These are phyloP conservation scores for Channa argus DNA, from an alignment of 2,113 vertebrate species.

Conservation along the genomic window DNA sequence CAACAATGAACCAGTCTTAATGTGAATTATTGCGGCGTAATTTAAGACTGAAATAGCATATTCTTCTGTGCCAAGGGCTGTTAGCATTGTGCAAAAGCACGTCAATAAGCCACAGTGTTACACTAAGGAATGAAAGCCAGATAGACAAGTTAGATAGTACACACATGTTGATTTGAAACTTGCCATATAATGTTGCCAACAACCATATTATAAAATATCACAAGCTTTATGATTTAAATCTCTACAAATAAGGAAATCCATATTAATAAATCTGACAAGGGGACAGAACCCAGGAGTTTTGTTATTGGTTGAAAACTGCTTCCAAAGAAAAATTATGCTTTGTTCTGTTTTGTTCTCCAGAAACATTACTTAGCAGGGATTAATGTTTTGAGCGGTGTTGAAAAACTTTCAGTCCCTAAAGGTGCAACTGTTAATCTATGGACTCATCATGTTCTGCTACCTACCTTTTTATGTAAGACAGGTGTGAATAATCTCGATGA, in stretches of 20 bases:
- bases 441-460: not conserved
- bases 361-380: not conserved
- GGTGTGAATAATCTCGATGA: not conserved
- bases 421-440: not conserved
- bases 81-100: not conserved
- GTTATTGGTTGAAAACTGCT: too few relatives aligned
- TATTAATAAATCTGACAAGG: too few relatives aligned
- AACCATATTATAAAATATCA: too few relatives aligned
- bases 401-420: slow-evolving; percentile 1
- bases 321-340: too few relatives aligned
- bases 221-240: too few relatives aligned
- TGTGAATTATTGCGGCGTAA: too few relatives aligned
- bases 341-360: too few relatives aligned
- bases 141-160: too few relatives aligned
- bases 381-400: slow-evolving; percentile 15
- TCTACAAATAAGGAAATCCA: too few relatives aligned
- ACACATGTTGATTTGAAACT: too few relatives aligned
- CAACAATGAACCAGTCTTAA: not conserved
- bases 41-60: not conserved
- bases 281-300: too few relatives aligned
- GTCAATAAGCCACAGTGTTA: not conserved
- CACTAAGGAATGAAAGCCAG: not conserved
- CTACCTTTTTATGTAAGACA: not conserved
- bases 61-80: not conserved
- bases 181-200: too few relatives aligned